Base-by-base conservation (phyloP, 2,797 vertebrate genomes). In the Synaphobranchus kaupii region DNA sequence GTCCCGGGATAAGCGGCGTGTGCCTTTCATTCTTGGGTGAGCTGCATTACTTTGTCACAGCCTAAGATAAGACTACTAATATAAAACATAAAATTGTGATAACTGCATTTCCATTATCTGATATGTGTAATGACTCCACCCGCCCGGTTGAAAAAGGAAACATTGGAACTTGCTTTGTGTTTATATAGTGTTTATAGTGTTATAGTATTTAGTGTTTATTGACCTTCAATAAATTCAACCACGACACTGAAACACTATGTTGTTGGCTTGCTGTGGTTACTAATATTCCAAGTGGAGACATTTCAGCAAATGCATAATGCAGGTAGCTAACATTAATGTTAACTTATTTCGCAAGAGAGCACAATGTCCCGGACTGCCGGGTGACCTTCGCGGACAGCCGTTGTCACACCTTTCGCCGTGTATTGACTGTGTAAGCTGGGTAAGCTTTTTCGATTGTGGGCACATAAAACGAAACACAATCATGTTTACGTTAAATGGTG, bases 201-300 rank as follows among this genome's bases (percentile, higher is more conserved):
- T n/a, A n/a, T n/a, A n/a, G n/a, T n/a, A n/a, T 60, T 54, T 31
- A 83, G 66, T 83, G 63, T 63, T 87, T 84, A 15, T 44, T 87
- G 83, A 87, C 86, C 86, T 78, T 87, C 82, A 87, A 54, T 87
- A 60, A 50, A 63, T 60, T 4, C 20, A 71, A 76, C 7, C 7
- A 22, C 66, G 20, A 73, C 25, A 60, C 34, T 56, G 58, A 82
- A 86, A 9, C 47, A 50, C 25, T 22, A 58, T 81, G 15, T 47
- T 48, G 31, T 63, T 71, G 78, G 58, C 86, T 25, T 58, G 81
- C 25, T 73, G 68, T n/a, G 28, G 28, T 10, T 76, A 76, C 20
- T 34, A 28, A 83, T 52, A 13, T n/a, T 10, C 56, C 13, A n/a
- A 56, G 4, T 31, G 48, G 9, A 28, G 0, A 7, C 20, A 78